Evolutionary conservation across 2,888 invertebrate genomes (phyloP).

Genomic region (Octodonta nipae): DNA sequence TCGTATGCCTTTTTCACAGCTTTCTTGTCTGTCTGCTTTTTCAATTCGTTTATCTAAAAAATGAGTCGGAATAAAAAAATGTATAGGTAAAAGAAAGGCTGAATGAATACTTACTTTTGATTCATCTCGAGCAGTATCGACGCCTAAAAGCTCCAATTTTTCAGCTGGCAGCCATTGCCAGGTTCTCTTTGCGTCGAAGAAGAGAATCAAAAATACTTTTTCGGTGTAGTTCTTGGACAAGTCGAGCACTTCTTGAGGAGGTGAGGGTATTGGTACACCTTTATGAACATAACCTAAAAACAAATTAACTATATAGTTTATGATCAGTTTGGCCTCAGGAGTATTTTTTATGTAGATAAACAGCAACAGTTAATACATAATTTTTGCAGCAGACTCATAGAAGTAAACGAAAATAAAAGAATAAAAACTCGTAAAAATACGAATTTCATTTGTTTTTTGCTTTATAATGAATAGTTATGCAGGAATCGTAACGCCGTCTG

Average conservation of each 20-base stretch:
- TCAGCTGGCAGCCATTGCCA: slow-evolving; percentile 94
- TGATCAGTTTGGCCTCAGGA: too few relatives aligned
- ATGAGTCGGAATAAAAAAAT: too few relatives aligned
- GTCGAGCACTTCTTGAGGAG: slow-evolving; percentile 80
- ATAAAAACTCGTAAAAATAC: too few relatives aligned
- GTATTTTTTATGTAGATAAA: too few relatives aligned
- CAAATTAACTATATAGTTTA: too few relatives aligned
- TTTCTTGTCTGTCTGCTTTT: slow-evolving; percentile 82
- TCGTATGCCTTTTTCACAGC: slow-evolving; percentile 89
- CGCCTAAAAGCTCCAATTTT: slow-evolving; percentile 75
- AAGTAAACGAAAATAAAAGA: too few relatives aligned
- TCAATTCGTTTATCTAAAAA: slow-evolving; percentile 55
- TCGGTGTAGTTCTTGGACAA: slow-evolving; percentile 70
- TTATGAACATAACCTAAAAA: slow-evolving; percentile 65
- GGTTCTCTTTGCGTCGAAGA: slow-evolving; percentile 90
- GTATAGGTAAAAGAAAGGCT: too few relatives aligned
- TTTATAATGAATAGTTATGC: too few relatives aligned
- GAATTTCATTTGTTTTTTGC: too few relatives aligned
- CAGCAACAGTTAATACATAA: too few relatives aligned
- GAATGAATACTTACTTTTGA: slow-evolving; percentile 43
- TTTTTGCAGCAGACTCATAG: too few relatives aligned
- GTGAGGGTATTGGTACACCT: slow-evolving; percentile 86
- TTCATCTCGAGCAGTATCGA: slow-evolving; percentile 53
- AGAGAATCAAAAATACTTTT: slow-evolving; percentile 76
- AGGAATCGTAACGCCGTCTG: too few relatives aligned